These are phyloP conservation scores for Thereva unica DNA, from an alignment of 2,888 invertebrate genomes.

Conservation along the genomic window DNA sequence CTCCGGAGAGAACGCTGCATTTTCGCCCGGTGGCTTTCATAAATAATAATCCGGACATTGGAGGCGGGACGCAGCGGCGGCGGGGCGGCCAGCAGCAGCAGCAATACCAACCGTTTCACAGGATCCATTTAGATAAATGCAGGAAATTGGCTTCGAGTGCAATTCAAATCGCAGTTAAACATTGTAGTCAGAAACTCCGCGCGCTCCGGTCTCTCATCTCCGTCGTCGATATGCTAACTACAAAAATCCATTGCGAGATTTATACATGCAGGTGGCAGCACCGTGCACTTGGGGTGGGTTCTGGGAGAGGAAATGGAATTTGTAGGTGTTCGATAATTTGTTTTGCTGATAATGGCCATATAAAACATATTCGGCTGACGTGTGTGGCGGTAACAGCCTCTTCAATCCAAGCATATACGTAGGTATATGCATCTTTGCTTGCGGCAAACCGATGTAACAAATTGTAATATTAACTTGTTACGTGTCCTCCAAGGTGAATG, in stretches of 20 bases:
- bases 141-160: constrained; percentile 20
- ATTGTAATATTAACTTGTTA: no score
- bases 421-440: no score
- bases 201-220: no score
- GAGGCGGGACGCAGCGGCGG: no score
- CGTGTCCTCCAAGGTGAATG: no score
- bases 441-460: no score
- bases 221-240: no score
- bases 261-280: constrained; percentile 22
- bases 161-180: constrained; percentile 1
- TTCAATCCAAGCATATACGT: no score
- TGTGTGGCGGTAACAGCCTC: no score
- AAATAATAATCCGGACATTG: constrained; percentile 21
- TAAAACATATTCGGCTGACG: background rate
- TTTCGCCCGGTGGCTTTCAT: constrained; percentile 26
- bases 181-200: background rate
- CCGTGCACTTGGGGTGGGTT: background rate
- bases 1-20: background rate
- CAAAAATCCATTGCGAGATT: constrained; percentile 11
- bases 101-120: constrained; percentile 14
- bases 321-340: constrained; percentile 24
- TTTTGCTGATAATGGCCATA: background rate
- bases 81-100: background rate
- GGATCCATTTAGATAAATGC: constrained; percentile 25
- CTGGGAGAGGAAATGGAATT: constrained; percentile 1